Base-by-base conservation (phyloP, 92 coral and sea anemone genomes). In the Plumapathes pennacea region DNA sequence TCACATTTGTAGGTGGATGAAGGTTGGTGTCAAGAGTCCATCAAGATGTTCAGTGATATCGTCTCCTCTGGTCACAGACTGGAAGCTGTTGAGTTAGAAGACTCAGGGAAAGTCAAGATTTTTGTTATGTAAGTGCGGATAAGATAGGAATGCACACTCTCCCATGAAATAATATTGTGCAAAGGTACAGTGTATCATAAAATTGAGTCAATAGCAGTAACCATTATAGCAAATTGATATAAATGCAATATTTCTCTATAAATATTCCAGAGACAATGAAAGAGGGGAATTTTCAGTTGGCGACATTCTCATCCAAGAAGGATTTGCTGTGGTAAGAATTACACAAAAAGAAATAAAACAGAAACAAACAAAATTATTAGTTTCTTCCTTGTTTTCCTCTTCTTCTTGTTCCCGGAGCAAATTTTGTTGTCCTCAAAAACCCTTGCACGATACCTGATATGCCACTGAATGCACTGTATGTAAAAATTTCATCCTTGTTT, bases 21-120 rank as follows among this genome's bases (percentile, higher is more conserved):
- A 36, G 72, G 64, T 53, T 87, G 89, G 89, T 71, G 86, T 43
- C 54, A 77, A 43, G 81, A 77, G 44, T 85, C 89, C 23, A 80
- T 71, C 19, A 51, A 53, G 22, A 77, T 89, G 47, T 87, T 87
- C 46, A 47, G 61, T 53, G 86, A 87, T 14, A 69, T 87, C 31
- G 79, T 87, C 3, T 58, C 77, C 12, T 54, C 73, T 21, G 76
- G 78, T 17, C 67, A 54, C 52, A 72, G 47, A 28, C 58, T 83
- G 32, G 80, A 60, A 14, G 53, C 57, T 25, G 72, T 60, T 38
- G 69, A 54, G n/a, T 49, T 59, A 29, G 77, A 80, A 37, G 73
- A 54, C 52, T 81, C 65, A 43, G n/a, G n/a, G n/a, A 76, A 79
- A 45, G 66, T 80, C 10, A 63, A 64, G 18, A 71, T 87, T 7